These are phyloP conservation scores for Dynastes hyllus DNA, from an alignment of 2,888 invertebrate genomes.

Conservation along the genomic window DNA sequence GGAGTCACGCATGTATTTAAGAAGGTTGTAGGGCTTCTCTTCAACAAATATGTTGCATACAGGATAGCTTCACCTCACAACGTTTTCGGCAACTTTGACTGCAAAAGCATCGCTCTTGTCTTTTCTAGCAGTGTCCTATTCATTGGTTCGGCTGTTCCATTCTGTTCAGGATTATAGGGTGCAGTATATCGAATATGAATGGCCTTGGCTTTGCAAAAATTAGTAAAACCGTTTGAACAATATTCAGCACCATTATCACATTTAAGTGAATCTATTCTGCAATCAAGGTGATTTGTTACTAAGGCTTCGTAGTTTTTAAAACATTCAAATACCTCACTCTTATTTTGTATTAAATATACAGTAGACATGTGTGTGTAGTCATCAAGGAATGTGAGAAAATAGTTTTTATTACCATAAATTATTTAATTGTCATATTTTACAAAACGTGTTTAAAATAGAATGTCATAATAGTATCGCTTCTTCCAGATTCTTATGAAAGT, in stretches of 20 bases:
- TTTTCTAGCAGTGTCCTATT: not conserved
- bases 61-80: conserved; percentile 1
- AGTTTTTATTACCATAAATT: not conserved
- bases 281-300: not conserved
- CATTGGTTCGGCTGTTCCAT: not conserved
- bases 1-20: not conserved
- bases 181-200: not conserved
- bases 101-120: not conserved
- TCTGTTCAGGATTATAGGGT: not conserved
- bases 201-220: not conserved
- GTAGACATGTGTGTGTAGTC: not conserved
- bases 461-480: no score
- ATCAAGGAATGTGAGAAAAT: conserved; percentile 3
- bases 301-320: not conserved
- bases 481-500: no score
- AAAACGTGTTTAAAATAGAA: no score
- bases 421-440: no score
- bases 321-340: not conserved
- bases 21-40: not conserved
- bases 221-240: not conserved
- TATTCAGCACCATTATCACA: conserved; percentile 2
- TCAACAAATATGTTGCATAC: not conserved
- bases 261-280: not conserved
- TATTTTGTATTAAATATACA: not conserved
- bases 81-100: conserved; percentile 3